Evolutionary conservation across 1,140 invertebrate species (phyloP), one percentile per base, ranked within the genome.

Genomic region (Caerostris extrusa): DNA sequence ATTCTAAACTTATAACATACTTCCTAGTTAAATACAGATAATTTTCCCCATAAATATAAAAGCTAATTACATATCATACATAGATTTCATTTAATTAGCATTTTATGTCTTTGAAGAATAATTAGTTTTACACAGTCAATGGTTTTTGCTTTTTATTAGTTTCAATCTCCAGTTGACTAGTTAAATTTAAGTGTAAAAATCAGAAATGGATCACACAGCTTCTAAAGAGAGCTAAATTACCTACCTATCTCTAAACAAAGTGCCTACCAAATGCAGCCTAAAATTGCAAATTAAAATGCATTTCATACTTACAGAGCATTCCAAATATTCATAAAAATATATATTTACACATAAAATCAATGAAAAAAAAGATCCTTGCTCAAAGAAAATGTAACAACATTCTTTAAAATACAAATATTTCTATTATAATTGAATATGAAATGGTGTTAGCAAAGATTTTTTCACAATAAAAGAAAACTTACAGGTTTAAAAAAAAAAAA

Each of bases 1-100:
- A 93, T 93, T 93, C 92, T 93, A 93, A 93, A 93, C 92, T 93
- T 53, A 93, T 93, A 93, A 93, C 92, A 93, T 93, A 93, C 53
- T 87, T 93, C 85, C 92, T 93, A 93, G 92, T 93, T 93, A 93
- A 93, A 93, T 93, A 93, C 92, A 93, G 71, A 89, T 93, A 88
- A 82, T 58, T 89, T 93, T 86, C 87, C 71, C 53, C 60, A 89
- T 88, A 93, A 88, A 93, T 93, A 93, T 93, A 89, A 89, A 93
- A 89, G 85, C 86, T 88, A 93, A 88, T 93, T 87, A 69, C 19
- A 60, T 77, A 88, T 81, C 57, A 88, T 93, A 88, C 67, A 93
- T 93, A 91, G 92, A 67, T 87, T 93, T 90, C n/a, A 56, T 81
- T 91, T 88, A 88, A 19, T 90, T 86, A 61, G 8, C 34, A 61